Evolutionary conservation across 2,797 vertebrate genomes (phyloP).

Genomic region (Ambastaia sidthimunki): DNA sequence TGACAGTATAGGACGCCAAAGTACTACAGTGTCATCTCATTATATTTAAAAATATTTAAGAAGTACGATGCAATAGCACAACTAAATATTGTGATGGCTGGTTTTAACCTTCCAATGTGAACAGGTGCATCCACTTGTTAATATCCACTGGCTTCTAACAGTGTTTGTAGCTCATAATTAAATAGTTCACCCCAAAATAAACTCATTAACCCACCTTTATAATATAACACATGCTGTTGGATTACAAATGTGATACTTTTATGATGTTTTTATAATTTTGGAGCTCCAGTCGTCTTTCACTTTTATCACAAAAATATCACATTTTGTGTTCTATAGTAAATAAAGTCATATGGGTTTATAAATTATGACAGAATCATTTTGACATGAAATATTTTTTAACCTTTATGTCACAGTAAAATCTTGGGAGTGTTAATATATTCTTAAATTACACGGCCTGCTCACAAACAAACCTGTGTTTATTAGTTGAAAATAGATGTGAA

Average conservation of each 20-base stretch:
- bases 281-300: neutral
- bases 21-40: slow-evolving; percentile 31
- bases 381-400: no score
- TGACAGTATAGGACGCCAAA: slow-evolving; percentile 23
- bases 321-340: no score
- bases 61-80: slow-evolving; percentile 30
- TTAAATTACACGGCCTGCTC: neutral
- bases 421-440: neutral
- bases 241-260: neutral
- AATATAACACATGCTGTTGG: neutral
- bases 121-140: no score
- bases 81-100: neutral
- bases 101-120: neutral
- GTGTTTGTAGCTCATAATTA: no score
- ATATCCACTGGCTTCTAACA: no score
- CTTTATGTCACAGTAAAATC: no score
- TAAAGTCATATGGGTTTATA: no score
- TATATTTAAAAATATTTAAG: slow-evolving; percentile 24
- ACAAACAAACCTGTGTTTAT: neutral
- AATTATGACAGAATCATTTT: no score
- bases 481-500: neutral
- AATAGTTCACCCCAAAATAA: no score
- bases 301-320: no score
- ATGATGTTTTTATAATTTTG: neutral
- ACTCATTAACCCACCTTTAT: no score